A percentile compares a stretch with the other conserved stretches of the same genome.
These are phyloP conservation scores for Sebastes matsubarae DNA, from an alignment of 2,797 vertebrate genomes.

Conservation along the genomic window DNA sequence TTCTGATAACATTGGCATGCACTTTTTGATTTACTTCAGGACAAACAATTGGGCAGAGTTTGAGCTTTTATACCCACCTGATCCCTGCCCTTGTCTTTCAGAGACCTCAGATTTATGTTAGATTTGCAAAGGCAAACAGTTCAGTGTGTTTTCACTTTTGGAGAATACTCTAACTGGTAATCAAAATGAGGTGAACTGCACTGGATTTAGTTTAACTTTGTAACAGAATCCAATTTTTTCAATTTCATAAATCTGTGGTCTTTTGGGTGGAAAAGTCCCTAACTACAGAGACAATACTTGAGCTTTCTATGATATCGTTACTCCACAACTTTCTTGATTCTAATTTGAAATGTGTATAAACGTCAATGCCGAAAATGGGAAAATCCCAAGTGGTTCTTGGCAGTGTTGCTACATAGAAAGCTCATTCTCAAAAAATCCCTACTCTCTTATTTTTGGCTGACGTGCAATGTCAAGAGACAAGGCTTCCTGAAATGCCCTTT, in stretches of 20 bases:
- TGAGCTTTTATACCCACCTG: conserved; percentile 93
- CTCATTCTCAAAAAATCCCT: conserved; percentile 67
- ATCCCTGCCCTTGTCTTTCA: conserved; percentile 73
- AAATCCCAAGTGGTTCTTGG: conserved; percentile 28
- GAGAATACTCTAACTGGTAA: not conserved
- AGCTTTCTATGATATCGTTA: conserved; percentile 77
- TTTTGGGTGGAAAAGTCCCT: conserved; percentile 45
- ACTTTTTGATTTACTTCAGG: conserved; percentile 50
- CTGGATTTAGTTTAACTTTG: not conserved
- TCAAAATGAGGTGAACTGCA: not conserved
- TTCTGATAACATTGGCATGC: conserved; percentile 79
- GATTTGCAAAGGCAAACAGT: conserved; percentile 27
- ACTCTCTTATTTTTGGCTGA: conserved; percentile 46
- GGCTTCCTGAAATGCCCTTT: conserved; percentile 60
- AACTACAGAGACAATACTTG: conserved; percentile 62
- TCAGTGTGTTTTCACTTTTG: not conserved
- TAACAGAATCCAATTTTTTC: conserved; percentile 1
- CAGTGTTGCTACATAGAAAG: conserved; percentile 75
- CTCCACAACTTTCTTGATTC: not conserved
- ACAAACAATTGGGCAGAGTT: conserved; percentile 82
- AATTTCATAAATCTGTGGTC: conserved; percentile 81
- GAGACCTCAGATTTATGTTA: conserved; percentile 88
- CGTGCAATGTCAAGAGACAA: conserved; percentile 79
- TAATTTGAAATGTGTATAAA: conserved; percentile 20
- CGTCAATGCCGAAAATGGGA: not conserved